Evolutionary conservation across 2,888 invertebrate species (phyloP), one percentile per base, ranked within the genome.

Genomic region (Drosophila dives): DNA sequence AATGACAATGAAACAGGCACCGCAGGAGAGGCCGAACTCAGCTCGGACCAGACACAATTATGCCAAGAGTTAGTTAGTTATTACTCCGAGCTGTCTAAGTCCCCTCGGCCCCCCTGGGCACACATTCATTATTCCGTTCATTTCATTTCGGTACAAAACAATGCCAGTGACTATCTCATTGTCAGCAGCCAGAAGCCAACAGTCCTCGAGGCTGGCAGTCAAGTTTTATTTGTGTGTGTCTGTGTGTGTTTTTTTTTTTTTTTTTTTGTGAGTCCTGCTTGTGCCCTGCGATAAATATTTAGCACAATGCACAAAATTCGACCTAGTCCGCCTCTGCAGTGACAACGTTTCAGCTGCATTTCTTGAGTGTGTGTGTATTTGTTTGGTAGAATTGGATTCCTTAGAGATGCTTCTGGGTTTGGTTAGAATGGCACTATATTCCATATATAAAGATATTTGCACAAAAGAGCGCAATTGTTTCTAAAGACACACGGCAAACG

Each of bases 391-490:
- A 81, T 69, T 72, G 80, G 72, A 80, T 70, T 83, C 74, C 75
- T 59, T 20, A 36, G 65, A 72, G 80, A 67, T 59, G 80, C 45
- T 56, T 62, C 51, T 67, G 55, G 20, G 64, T 58, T 59, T 75
- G 64, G 75, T 29, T 62, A 62, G 29, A 64, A 40, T 51, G 67
- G 72, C 76, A 78, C 72, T 65, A 42, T 62, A 51, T 69, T 51
- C 54, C 26, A 62, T 42, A 62, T 75, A 86, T 73, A 83, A 78
- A 78, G 59, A 75, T 88, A 84, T 84, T 89, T 83, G 84, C 84
- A 81, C 87, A 89, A 81, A 86, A 82, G 77, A 84, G 68, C 64
- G 81, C 89, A 85, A 85, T 89, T 85, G 89, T 85, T 89, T 84
- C 85, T 72, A 80, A 89, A 81, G 87, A 86, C 63, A 85, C 80